Percentiles rank a stretch among this genome's conserved stretches.
Conservation (phyloP, 2,113 vertebrate genomes). For the Tupaia chinensis region DNA sequence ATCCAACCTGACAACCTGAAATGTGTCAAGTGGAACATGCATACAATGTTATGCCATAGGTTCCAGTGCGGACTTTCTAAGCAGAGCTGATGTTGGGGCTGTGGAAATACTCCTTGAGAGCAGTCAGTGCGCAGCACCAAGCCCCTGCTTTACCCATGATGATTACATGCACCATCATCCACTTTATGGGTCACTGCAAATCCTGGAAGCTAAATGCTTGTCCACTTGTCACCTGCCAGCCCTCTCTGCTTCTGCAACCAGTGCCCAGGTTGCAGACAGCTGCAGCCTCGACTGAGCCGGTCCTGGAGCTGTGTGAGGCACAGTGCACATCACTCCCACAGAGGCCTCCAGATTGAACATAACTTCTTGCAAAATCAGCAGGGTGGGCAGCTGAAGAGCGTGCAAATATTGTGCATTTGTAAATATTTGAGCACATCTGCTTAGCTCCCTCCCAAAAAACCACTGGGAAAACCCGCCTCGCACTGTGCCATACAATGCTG, state of each 20-base stretch:
- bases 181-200: not conserved
- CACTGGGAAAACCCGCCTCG: constrained; percentile 85
- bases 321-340: not conserved
- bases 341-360: constrained; percentile 84
- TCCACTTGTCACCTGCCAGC: not conserved
- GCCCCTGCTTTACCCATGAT: not conserved
- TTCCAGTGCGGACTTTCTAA: not conserved
- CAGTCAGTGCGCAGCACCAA: not conserved
- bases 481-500: constrained; percentile 82
- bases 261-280: rapidly evolving
- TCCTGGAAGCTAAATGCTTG: not conserved
- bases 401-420: constrained; percentile 89
- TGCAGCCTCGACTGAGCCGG: not conserved
- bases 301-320: not conserved
- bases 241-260: too few species aligned
- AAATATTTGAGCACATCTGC: constrained; percentile 90
- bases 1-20: not conserved
- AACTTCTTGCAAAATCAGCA: constrained; percentile 82
- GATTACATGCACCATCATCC: rapidly evolving
- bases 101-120: not conserved
- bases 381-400: constrained; percentile 86
- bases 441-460: constrained; percentile 84
- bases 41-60: not conserved
- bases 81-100: not conserved
- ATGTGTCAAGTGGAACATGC: not conserved